Conservation (phyloP, 2,888 invertebrate species). For the Miltochrista miniata region DNA sequence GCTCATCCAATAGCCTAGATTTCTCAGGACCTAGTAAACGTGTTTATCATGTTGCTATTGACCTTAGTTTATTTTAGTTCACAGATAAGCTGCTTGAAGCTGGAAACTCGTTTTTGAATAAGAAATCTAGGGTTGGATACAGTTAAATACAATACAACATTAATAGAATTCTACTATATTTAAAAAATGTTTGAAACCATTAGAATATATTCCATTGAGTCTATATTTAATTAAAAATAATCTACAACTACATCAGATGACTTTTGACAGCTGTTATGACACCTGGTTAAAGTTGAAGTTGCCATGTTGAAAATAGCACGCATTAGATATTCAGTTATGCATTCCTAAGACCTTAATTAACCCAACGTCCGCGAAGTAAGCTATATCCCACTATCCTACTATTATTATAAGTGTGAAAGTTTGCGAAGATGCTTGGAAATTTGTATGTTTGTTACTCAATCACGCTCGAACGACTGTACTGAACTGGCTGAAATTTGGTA, state of each 20-base stretch:
- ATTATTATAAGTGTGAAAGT: too few relatives aligned
- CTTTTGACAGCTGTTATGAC: conserved; percentile 28
- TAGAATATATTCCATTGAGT: neutral
- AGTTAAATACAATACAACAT: too few relatives aligned
- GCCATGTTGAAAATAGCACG: conserved; percentile 25
- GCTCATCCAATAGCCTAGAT: conserved; percentile 20
- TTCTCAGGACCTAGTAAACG: conserved; percentile 19
- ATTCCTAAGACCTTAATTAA: neutral
- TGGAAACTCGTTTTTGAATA: too few relatives aligned
- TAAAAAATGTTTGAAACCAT: neutral
- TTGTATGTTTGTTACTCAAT: too few relatives aligned
- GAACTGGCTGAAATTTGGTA: too few relatives aligned
- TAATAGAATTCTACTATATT: too few relatives aligned
- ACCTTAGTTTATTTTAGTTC: neutral
- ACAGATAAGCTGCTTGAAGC: too few relatives aligned
- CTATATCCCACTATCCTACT: too few relatives aligned
- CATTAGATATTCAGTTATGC: conserved; percentile 13
- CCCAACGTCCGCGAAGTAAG: neutral
- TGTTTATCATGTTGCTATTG: neutral
- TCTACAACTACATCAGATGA: conserved; percentile 7
- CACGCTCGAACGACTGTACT: too few relatives aligned
- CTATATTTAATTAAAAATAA: conserved; percentile 17
- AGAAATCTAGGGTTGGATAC: too few relatives aligned
- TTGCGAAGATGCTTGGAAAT: too few relatives aligned
- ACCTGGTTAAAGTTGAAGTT: conserved; percentile 27